These are phyloP conservation scores for Pterostichus niger DNA, from an alignment of 2,888 invertebrate species.

Conservation along the genomic window DNA sequence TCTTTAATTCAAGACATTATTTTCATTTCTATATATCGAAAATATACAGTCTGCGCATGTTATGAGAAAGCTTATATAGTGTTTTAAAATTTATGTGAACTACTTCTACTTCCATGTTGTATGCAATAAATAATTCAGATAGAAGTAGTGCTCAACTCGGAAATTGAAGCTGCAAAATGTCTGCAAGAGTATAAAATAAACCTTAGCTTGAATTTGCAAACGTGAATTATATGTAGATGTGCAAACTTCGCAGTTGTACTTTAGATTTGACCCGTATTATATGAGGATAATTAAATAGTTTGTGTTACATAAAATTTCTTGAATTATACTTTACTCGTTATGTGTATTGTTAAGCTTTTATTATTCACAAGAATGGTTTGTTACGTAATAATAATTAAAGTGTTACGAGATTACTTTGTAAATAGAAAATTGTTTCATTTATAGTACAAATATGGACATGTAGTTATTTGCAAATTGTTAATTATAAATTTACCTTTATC, in stretches of 20 bases:
- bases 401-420: slow-evolving; percentile 16
- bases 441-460: slow-evolving; percentile 17
- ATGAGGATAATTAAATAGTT: slow-evolving; percentile 21
- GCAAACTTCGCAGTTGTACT: slow-evolving; percentile 31
- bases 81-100: slow-evolving; percentile 62
- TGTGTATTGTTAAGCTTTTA: slow-evolving; percentile 28
- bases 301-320: slow-evolving; percentile 8
- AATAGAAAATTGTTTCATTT: slow-evolving; percentile 29
- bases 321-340: slow-evolving; percentile 36
- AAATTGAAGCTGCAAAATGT: slow-evolving; percentile 56
- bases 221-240: slow-evolving; percentile 38
- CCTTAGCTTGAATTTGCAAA: slow-evolving; percentile 31
- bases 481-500: background rate
- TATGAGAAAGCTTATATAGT: slow-evolving; percentile 49
- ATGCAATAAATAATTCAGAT: slow-evolving; percentile 62
- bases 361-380: slow-evolving; percentile 39
- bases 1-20: slow-evolving; percentile 31
- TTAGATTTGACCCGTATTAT: slow-evolving; percentile 15
- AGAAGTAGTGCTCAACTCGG: slow-evolving; percentile 48
- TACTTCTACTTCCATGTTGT: slow-evolving; percentile 42
- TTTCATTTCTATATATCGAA: slow-evolving; percentile 41
- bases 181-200: slow-evolving; percentile 41
- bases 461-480: background rate
- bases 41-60: background rate
- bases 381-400: slow-evolving; percentile 40